These are phyloP conservation scores for Drosophila robusta DNA, from an alignment of 2,888 invertebrate genomes.

Conservation along the genomic window DNA sequence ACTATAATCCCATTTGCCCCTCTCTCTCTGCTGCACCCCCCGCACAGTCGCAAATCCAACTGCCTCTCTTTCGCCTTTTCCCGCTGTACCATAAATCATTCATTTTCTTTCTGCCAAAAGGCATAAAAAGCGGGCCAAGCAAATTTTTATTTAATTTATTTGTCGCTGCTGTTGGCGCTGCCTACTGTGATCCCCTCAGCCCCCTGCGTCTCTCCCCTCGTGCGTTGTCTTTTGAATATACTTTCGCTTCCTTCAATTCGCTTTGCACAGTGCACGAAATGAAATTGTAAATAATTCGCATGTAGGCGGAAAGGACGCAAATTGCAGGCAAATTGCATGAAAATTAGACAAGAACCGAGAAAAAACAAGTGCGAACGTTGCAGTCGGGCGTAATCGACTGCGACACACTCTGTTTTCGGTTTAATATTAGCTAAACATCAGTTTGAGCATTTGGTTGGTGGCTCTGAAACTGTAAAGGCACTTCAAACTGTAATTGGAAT, in stretches of 20 bases:
- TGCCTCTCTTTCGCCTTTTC: neutral
- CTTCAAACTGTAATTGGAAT: too few relatives aligned
- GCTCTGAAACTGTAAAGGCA: too few relatives aligned
- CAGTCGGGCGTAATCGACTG: neutral
- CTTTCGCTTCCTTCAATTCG: slow-evolving; percentile 44
- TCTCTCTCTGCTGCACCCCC: too few relatives aligned
- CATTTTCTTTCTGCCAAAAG: slow-evolving; percentile 53
- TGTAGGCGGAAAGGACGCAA: slow-evolving; percentile 56
- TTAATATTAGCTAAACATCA: neutral
- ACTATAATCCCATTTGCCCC: slow-evolving; percentile 4
- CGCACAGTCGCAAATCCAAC: neutral
- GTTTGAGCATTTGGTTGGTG: too few relatives aligned
- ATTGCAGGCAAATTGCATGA: slow-evolving; percentile 69
- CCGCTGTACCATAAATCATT: slow-evolving; percentile 65
- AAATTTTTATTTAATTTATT: slow-evolving; percentile 63
- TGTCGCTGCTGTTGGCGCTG: slow-evolving; percentile 46
- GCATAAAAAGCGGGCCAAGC: slow-evolving; percentile 35
- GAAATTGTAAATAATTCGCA: slow-evolving; percentile 61
- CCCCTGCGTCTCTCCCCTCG: neutral
- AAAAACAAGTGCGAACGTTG: slow-evolving; percentile 1
- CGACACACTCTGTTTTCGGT: neutral
- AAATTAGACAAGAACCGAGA: slow-evolving; percentile 38
- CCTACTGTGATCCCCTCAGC: slow-evolving; percentile 1
- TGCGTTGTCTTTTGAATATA: slow-evolving; percentile 25
- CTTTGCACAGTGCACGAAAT: slow-evolving; percentile 36